These are phyloP conservation scores for Xyrichtys novacula DNA, from an alignment of 2,797 vertebrate genomes.

Conservation along the genomic window DNA sequence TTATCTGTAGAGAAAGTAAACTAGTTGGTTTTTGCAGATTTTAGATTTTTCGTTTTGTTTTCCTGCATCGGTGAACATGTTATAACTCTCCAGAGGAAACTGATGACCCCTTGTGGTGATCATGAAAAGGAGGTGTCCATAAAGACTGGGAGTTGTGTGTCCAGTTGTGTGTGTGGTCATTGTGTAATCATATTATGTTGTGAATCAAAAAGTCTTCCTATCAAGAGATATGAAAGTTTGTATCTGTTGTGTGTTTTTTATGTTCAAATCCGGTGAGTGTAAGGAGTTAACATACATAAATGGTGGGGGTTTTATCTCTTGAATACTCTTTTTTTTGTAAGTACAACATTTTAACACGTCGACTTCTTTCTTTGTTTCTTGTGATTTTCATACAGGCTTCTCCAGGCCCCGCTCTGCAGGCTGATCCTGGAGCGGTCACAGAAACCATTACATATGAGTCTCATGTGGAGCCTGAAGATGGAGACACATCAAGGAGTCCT, in stretches of 20 bases:
- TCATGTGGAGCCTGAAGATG: slow-evolving; percentile 28
- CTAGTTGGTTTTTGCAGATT: background rate
- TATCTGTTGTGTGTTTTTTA: background rate
- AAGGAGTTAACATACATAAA: background rate
- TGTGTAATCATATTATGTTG: background rate
- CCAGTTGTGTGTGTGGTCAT: no score
- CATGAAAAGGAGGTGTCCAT: background rate
- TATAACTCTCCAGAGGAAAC: background rate
- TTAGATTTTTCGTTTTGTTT: background rate
- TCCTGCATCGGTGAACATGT: background rate
- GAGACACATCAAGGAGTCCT: slow-evolving; percentile 13
- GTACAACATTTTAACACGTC: background rate
- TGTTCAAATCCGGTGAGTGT: no score
- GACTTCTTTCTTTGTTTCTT: slow-evolving; percentile 1
- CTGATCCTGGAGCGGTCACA: slow-evolving; percentile 37
- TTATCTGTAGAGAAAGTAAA: background rate
- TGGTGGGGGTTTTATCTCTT: background rate
- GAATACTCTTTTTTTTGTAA: no score
- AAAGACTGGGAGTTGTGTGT: no score
- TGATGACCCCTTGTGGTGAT: slow-evolving; percentile 7
- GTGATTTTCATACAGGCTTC: slow-evolving; percentile 18
- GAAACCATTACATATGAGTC: slow-evolving; percentile 5
- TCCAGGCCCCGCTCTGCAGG: slow-evolving; percentile 36
- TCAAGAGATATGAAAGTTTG: background rate
- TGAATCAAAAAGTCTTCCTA: background rate